Conservation (phyloP, 2,888 invertebrate genomes). For the Archaeoteleia sp. region DNA sequence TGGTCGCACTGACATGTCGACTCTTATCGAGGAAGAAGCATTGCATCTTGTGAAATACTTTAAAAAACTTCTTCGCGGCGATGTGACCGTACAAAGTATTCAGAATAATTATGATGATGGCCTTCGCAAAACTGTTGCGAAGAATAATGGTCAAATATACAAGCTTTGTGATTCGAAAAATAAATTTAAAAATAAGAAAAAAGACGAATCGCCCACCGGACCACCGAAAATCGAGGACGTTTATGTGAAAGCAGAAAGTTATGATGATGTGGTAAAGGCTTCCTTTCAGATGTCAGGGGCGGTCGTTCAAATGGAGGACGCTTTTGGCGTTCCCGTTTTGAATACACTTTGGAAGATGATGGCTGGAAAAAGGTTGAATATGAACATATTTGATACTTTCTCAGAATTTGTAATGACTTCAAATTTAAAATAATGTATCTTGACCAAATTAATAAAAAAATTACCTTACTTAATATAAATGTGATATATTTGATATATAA, state of each 20-base stretch:
- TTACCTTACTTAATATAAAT: neutral
- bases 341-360: slow-evolving; percentile 91
- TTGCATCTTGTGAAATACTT: slow-evolving; percentile 79
- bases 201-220: slow-evolving; percentile 16
- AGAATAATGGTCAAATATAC: slow-evolving; percentile 61
- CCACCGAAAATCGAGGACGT: slow-evolving; percentile 62
- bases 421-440: too few relatives aligned
- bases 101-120: slow-evolving; percentile 1
- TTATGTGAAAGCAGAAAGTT: slow-evolving; percentile 66
- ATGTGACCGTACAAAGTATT: neutral
- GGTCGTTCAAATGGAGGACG: slow-evolving; percentile 82
- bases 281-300: slow-evolving; percentile 69
- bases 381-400: too few relatives aligned
- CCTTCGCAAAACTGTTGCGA: slow-evolving; percentile 1
- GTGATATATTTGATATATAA: neutral
- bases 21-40: slow-evolving; percentile 83
- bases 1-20: slow-evolving; percentile 85
- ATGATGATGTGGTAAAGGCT: slow-evolving; percentile 61
- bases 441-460: too few relatives aligned
- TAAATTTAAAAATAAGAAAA: neutral
- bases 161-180: slow-evolving; percentile 55
- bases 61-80: slow-evolving; percentile 47
- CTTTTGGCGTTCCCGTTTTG: slow-evolving; percentile 85
- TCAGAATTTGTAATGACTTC: too few relatives aligned
- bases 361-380: slow-evolving; percentile 78